A percentile compares a stretch with the other conserved stretches of the same genome.
phyloP scores from a whole-genome alignment of 30 jellyfish, hydroid and myxozoan species.

The Catostylus mosaicus region DNA sequence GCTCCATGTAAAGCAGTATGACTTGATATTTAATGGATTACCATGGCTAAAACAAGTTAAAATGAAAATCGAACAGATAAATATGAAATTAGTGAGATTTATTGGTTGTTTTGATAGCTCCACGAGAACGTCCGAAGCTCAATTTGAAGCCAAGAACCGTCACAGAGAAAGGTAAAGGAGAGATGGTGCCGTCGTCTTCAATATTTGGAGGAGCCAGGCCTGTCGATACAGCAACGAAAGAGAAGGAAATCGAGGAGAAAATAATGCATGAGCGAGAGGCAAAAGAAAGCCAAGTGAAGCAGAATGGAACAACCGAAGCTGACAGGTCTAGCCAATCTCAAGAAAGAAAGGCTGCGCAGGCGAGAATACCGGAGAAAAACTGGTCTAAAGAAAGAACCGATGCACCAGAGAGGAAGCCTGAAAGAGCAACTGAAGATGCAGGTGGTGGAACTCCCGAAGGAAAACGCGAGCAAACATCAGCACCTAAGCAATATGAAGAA shows the following conservation, averaged over 20 bases:
- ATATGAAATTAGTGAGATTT: too few relatives aligned
- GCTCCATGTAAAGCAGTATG: too few relatives aligned
- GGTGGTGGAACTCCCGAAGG: background rate
- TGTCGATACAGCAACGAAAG: constrained; percentile 93
- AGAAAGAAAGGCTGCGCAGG: background rate
- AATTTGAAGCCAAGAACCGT: constrained; percentile 88
- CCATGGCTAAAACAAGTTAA: too few relatives aligned
- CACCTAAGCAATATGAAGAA: constrained; percentile 37
- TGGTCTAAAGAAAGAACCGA: background rate
- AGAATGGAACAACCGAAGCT: background rate
- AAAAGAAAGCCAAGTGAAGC: constrained; percentile 21
- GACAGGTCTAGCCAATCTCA: background rate
- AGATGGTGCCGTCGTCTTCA: constrained; percentile 50
- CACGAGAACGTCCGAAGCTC: constrained; percentile 85
- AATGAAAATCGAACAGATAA: too few relatives aligned
- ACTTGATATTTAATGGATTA: too few relatives aligned
- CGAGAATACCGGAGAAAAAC: background rate
- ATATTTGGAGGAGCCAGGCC: constrained; percentile 99
- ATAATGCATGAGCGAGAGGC: constrained; percentile 20
- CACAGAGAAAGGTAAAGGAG: constrained; percentile 19
- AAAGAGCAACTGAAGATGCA: background rate
- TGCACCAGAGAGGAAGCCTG: constrained; percentile 1
- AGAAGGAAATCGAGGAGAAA: constrained; percentile 80
- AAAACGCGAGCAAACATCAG: background rate
- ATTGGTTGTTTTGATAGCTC: constrained; percentile 35